These are phyloP conservation scores for Neostethus bicornis DNA, from an alignment of 2,797 vertebrate species.

Conservation along the genomic window DNA sequence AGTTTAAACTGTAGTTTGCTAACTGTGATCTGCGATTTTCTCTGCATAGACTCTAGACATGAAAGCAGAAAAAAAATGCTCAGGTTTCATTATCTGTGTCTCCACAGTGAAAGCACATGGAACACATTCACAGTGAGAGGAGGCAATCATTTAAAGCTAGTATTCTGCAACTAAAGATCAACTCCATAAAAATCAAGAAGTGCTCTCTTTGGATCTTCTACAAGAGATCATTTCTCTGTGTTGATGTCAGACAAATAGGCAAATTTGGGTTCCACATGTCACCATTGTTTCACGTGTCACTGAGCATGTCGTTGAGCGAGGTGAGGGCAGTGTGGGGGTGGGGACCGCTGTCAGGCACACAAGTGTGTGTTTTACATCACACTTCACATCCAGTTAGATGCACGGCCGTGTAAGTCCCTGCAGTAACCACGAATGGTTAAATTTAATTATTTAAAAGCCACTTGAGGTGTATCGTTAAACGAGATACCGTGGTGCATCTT, in stretches of 20 bases:
- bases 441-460: slow-evolving; percentile 30
- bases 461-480: slow-evolving; percentile 17
- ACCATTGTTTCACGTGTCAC: slow-evolving; percentile 18
- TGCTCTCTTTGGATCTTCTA: too few species aligned
- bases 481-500: slow-evolving; percentile 2
- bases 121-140: slow-evolving; percentile 4
- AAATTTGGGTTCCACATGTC: slow-evolving; percentile 11
- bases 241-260: not conserved
- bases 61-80: not conserved
- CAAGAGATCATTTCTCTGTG: not conserved
- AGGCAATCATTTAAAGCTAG: not conserved
- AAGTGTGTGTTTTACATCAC: slow-evolving; percentile 15
- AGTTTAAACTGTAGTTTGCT: slow-evolving; percentile 29
- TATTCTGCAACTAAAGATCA: too few species aligned
- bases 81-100: not conserved
- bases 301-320: slow-evolving; percentile 1
- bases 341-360: not conserved
- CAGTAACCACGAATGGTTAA: slow-evolving; percentile 6
- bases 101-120: slow-evolving; percentile 4
- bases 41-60: slow-evolving; percentile 4
- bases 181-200: too few species aligned
- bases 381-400: slow-evolving; percentile 23
- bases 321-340: not conserved
- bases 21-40: slow-evolving; percentile 18
- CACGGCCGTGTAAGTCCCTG: not conserved